Evolutionary conservation across 2,888 invertebrate genomes (phyloP).

Genomic region (Anthophora plumipes): DNA sequence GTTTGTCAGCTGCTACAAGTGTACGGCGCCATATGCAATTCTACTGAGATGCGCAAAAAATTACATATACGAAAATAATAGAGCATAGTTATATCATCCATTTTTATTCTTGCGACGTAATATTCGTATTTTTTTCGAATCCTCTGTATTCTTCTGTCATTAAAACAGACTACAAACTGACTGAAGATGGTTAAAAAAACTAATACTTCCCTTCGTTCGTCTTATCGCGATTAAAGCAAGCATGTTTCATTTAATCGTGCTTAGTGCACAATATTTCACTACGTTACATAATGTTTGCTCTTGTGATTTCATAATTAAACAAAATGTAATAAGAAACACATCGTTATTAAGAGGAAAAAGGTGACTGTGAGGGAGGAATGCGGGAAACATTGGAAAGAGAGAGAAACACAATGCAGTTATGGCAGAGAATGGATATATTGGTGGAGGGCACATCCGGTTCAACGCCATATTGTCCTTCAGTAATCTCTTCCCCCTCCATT

Average conservation of each 20-base stretch:
- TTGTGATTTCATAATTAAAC: constrained; percentile 47
- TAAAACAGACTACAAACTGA: background rate
- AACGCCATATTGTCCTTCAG: constrained; percentile 71
- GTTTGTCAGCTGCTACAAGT: constrained; percentile 77
- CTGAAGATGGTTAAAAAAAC: too few species aligned
- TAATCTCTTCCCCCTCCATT: constrained; percentile 62
- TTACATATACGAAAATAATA: constrained; percentile 52
- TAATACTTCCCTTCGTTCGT: constrained; percentile 24
- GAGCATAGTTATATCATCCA: constrained; percentile 25
- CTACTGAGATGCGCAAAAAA: constrained; percentile 67
- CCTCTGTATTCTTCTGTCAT: constrained; percentile 2
- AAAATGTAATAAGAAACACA: background rate
- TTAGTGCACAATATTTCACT: constrained; percentile 23
- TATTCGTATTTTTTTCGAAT: background rate
- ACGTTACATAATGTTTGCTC: constrained; percentile 53
- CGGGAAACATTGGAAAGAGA: constrained; percentile 27
- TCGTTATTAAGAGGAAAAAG: constrained; percentile 15
- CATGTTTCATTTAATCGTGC: constrained; percentile 27
- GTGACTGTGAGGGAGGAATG: constrained; percentile 3
- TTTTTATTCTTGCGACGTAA: constrained; percentile 14
- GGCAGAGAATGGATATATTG: constrained; percentile 65
- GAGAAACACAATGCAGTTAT: constrained; percentile 56
- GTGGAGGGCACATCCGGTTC: constrained; percentile 68
- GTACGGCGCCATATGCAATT: constrained; percentile 82
- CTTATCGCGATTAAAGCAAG: constrained; percentile 42